Conservation (phyloP, 2,113 vertebrate species). For the Tiliqua scincoides region DNA sequence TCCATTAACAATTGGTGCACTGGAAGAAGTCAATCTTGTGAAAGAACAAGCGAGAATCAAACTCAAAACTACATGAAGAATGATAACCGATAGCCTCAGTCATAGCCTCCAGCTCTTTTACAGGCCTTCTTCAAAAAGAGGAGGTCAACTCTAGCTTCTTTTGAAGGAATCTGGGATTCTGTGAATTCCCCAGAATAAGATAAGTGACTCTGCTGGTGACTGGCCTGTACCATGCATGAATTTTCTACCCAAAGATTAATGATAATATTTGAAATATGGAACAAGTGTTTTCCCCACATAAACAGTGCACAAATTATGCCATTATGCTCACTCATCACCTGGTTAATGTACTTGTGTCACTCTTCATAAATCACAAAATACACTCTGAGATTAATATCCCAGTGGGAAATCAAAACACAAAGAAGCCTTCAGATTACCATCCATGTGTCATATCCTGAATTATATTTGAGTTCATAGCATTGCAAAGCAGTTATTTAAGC, state of each 20-base stretch:
- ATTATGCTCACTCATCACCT: not conserved
- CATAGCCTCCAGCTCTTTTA: not conserved
- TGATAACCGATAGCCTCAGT: not conserved
- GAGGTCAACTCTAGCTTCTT: not conserved
- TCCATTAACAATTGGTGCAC: not conserved
- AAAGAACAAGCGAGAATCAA: not conserved
- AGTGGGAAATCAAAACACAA: not conserved
- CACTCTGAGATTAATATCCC: not conserved
- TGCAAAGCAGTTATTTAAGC: not conserved
- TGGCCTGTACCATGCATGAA: not conserved
- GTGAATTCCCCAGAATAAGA: not conserved
- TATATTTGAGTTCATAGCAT: not conserved
- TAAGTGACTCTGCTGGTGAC: not conserved
- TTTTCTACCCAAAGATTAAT: not conserved
- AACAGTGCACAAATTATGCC: not conserved
- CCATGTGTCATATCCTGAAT: not conserved
- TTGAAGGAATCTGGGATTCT: not conserved
- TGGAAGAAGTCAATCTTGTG: not conserved
- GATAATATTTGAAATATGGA: not conserved
- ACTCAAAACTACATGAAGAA: not conserved
- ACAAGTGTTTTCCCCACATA: not conserved
- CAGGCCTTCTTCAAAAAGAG: not conserved
- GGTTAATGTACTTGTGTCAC: not conserved
- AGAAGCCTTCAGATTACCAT: not conserved
- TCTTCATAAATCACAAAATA: not conserved